Percentiles rank a stretch among this genome's conserved stretches.
Evolutionary conservation across 1,140 invertebrate species (phyloP).

Genomic region (Diorhabda elongata): DNA sequence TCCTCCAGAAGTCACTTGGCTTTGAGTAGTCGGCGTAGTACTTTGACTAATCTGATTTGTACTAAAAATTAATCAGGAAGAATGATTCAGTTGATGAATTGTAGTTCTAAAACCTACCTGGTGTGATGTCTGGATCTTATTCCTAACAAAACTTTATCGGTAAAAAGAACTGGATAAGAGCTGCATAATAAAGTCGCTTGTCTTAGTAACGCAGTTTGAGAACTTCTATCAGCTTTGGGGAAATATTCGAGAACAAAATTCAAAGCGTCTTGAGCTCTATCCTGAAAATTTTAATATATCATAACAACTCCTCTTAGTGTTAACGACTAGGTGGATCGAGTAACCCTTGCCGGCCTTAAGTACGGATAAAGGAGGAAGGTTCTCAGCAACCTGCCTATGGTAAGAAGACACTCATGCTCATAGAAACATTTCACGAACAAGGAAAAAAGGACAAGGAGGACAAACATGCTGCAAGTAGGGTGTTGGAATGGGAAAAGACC

Average conservation of each 20-base stretch:
- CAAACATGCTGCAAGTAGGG: too few species aligned
- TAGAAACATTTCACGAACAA: too few species aligned
- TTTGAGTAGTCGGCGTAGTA: conserved; percentile 47
- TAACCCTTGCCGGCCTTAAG: too few species aligned
- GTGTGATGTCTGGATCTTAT: conserved; percentile 63
- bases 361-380: too few species aligned
- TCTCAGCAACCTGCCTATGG: too few species aligned
- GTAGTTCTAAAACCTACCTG: conserved; percentile 30
- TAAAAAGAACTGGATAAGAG: conserved; percentile 70
- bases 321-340: too few species aligned
- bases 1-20: conserved; percentile 61
- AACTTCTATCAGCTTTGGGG: conserved; percentile 62
- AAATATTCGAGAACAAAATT: conserved; percentile 75
- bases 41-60: conserved; percentile 41
- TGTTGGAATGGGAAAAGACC: neutral
- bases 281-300: conserved; percentile 46
- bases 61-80: conserved; percentile 25
- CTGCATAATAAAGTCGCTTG: conserved; percentile 74
- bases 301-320: neutral
- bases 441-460: too few species aligned
- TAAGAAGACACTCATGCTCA: too few species aligned
- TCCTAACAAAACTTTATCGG: conserved; percentile 69
- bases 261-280: conserved; percentile 70
- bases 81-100: neutral
- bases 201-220: conserved; percentile 65